phyloP scores from a whole-genome alignment of 2,888 invertebrate species.

The Oligia strigilis region DNA sequence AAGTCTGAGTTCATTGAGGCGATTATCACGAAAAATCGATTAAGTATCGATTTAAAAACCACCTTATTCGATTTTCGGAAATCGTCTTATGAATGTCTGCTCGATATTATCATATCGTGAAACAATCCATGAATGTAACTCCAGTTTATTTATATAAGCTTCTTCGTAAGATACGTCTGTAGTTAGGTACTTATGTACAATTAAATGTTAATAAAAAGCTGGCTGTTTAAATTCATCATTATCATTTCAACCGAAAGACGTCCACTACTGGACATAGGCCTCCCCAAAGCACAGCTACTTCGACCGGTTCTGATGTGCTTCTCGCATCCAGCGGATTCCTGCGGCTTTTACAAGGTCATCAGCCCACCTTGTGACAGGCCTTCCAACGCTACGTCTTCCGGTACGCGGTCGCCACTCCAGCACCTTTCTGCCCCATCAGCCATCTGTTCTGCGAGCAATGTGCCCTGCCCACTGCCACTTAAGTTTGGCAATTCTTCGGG shows the following conservation, averaged over 20 bases:
- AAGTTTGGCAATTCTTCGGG: background rate
- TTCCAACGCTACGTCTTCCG: background rate
- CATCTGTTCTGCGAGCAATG: background rate
- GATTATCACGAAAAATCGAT: conserved; percentile 36
- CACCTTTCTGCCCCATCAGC: background rate
- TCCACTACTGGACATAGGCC: background rate
- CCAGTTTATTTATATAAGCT: conserved; percentile 79
- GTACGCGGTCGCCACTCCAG: background rate
- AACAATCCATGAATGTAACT: conserved; percentile 69
- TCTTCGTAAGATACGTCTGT: conserved; percentile 75
- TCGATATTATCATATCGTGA: conserved; percentile 56
- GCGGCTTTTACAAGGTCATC: background rate
- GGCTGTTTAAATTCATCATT: conserved; percentile 51
- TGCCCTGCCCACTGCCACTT: background rate
- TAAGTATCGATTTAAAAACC: conserved; percentile 2
- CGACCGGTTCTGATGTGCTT: background rate
- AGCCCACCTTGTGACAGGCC: background rate
- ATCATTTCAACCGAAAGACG: background rate
- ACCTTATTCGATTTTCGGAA: conserved; percentile 34
- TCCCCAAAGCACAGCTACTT: background rate
- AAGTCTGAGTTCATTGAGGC: conserved; percentile 28
- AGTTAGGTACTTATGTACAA: conserved; percentile 84
- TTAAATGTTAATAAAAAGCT: conserved; percentile 83
- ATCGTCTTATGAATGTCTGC: conserved; percentile 35
- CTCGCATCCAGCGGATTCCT: background rate